A percentile compares a stretch with the other conserved stretches of the same genome.
These are phyloP conservation scores for Ceratina japonica DNA, from an alignment of 1,140 invertebrate species.

Conservation along the genomic window DNA sequence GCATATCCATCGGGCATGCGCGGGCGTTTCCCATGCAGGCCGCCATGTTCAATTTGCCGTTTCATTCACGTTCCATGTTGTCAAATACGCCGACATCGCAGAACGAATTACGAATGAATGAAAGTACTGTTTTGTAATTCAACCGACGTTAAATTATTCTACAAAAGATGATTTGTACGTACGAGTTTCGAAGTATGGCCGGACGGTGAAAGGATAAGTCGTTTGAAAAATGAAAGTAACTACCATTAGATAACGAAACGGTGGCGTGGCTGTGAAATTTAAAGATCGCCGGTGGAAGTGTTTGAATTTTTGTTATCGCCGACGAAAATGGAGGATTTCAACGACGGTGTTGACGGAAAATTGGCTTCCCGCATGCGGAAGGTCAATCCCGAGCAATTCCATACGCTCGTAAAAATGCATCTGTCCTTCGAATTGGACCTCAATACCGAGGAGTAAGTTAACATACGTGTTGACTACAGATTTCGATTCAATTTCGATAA, in stretches of 20 bases:
- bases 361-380: constrained; percentile 83
- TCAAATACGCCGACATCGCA: too few relatives aligned
- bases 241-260: constrained; percentile 10
- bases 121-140: constrained; percentile 4
- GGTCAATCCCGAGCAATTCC: constrained; percentile 91
- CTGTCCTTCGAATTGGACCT: constrained; percentile 92
- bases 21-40: too few relatives aligned
- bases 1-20: too few relatives aligned
- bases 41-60: too few relatives aligned
- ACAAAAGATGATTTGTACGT: constrained; percentile 9
- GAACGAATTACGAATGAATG: constrained; percentile 30
- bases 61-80: too few relatives aligned
- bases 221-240: constrained; percentile 24
- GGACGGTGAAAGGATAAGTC: neutral
- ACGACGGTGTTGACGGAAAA: constrained; percentile 76
- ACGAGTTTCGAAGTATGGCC: neutral
- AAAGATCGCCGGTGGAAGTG: constrained; percentile 45
- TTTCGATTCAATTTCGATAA: constrained; percentile 3
- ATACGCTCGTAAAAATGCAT: constrained; percentile 94
- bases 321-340: constrained; percentile 75
- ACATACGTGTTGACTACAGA: neutral
- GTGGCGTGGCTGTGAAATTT: constrained; percentile 27
- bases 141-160: neutral
- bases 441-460: constrained; percentile 90
- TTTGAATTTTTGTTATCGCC: constrained; percentile 45